phyloP scores from a whole-genome alignment of 2,113 vertebrate genomes.

The Microtus ochrogaster region DNA sequence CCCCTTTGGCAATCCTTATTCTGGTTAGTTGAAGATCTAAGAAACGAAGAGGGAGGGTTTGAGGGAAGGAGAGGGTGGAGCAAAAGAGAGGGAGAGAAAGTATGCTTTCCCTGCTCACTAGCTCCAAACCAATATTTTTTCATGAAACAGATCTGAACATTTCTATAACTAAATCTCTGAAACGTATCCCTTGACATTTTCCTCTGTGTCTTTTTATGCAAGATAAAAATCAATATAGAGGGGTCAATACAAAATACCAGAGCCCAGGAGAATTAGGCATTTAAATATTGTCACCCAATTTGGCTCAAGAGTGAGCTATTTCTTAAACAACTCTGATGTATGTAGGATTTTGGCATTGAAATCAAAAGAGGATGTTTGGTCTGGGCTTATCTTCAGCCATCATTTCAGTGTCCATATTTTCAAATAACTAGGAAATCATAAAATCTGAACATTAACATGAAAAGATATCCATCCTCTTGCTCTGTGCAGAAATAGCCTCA shows the following conservation, averaged over 20 bases:
- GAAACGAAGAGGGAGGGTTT: neutral
- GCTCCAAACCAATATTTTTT: conserved; percentile 32
- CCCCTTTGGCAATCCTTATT: neutral
- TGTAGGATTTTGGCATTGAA: conserved; percentile 16
- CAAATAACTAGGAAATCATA: neutral
- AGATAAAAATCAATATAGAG: neutral
- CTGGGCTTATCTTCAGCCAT: neutral
- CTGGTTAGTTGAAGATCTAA: neutral
- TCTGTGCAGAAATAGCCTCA: conserved; percentile 11
- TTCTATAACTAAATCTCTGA: conserved; percentile 32
- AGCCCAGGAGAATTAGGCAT: neutral
- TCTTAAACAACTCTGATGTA: neutral
- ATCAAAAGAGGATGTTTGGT: conserved; percentile 18
- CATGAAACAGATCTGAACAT: conserved; percentile 28
- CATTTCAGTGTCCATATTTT: conserved; percentile 38
- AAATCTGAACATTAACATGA: neutral
- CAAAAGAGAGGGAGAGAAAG: conserved; percentile 65
- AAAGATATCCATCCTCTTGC: neutral
- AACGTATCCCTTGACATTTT: neutral
- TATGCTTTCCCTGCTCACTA: neutral
- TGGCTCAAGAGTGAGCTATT: conserved; percentile 16
- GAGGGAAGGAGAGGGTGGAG: conserved; percentile 2
- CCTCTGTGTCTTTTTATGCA: neutral
- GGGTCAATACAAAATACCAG: neutral
- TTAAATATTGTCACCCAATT: conserved; percentile 2